Evolutionary conservation across 2,113 vertebrate genomes (phyloP).

Genomic region (Ranitomeya imitator): DNA sequence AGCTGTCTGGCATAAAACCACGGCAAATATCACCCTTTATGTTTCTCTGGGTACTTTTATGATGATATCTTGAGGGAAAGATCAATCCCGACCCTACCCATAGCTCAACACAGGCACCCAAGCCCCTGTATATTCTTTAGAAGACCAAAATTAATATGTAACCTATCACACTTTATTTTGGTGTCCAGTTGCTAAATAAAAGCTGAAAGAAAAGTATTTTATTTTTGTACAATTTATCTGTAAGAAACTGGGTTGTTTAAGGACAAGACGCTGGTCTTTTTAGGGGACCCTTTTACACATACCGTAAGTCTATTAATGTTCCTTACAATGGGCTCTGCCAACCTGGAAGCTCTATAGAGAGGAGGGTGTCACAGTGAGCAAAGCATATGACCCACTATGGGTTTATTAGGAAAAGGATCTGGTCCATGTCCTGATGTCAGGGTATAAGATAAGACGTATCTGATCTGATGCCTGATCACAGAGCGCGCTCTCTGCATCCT

Average conservation of each 20-base stretch:
- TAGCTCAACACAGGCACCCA: too few relatives aligned
- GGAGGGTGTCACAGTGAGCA: background rate
- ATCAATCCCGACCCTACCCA: too few relatives aligned
- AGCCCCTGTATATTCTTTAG: too few relatives aligned
- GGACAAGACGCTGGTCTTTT: background rate
- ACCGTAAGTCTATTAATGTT: background rate
- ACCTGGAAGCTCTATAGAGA: background rate
- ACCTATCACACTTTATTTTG: too few relatives aligned
- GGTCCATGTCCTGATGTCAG: slow-evolving; percentile 9
- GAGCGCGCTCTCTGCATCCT: background rate
- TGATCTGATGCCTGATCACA: slow-evolving; percentile 27
- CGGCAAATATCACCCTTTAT: too few relatives aligned
- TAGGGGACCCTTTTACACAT: background rate
- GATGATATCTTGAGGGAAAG: too few relatives aligned
- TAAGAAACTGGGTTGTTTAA: background rate
- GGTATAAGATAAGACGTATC: slow-evolving; percentile 21
- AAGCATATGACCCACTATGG: background rate
- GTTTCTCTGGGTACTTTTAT: too few relatives aligned
- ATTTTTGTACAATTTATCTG: too few relatives aligned
- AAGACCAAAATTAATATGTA: too few relatives aligned
- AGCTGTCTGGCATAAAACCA: too few relatives aligned
- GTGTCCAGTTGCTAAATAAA: too few relatives aligned
- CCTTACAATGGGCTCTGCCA: background rate
- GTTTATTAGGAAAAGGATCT: background rate
- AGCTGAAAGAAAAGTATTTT: too few relatives aligned